Evolutionary conservation across 1,140 invertebrate species (phyloP), one percentile per base, ranked within the genome.

Genomic region (Acromyrmex heyeri): DNA sequence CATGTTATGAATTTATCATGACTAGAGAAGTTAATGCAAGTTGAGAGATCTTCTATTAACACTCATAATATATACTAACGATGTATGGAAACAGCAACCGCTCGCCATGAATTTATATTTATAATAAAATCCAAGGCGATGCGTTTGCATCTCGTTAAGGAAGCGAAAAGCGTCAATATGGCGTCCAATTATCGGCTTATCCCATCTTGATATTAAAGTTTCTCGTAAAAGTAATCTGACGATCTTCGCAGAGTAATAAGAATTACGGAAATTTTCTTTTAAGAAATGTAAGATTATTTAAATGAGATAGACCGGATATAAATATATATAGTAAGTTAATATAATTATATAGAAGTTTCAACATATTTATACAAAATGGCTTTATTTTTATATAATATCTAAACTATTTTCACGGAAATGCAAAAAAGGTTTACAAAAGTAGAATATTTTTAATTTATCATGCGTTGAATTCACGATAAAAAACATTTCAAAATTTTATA

Each of bases 111-210:
- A 81, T 70, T 70, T 61, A 50, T 61, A 83, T 83, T 83, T 83
- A 69, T 70, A 38, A 83, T 73, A 83, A 83, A 83, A 61, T 61
- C 34, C 12, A 8, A 34, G 24, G 24, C 48, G 21, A 69, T 34
- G 55, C 38, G 7, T 73, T 61, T 83, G 55, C 55, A 61, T 59
- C 24, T 75, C 38, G 44, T 62, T 83, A 75, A 61, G 24, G 48
- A 61, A 83, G 24, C 55, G 24, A 61, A 59, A 59, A 73, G 38
- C 62, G 64, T 70, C 30, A 81, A 73, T 75, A 75, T 62, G 55
- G 24, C 55, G 30, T 83, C 24, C 57, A 83, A 83, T 83, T 83
- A 83, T 73, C 69, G 70, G 30, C 16, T 65, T 48, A 70, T 70
- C 16, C 44, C 8, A 61, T 76, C 30, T 81, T 81, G 34, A 81